Evolutionary conservation across 2,888 invertebrate genomes (phyloP).

Genomic region (Apoda limacodes): DNA sequence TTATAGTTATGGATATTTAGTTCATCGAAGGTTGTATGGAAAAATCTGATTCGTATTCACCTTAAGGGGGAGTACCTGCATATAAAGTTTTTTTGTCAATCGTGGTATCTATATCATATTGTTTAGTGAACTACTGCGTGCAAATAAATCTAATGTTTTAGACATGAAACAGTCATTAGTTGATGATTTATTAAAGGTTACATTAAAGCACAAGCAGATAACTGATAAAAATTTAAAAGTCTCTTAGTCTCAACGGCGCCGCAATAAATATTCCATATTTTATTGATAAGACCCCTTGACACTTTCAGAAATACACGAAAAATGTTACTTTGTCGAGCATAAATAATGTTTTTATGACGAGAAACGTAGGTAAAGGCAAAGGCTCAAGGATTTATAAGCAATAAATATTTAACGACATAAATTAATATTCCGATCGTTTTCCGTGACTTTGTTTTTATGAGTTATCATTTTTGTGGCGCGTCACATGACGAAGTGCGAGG

Average conservation of each 20-base stretch:
- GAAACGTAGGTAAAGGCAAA: slow-evolving; percentile 69
- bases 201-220: too few relatives aligned
- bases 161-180: too few relatives aligned
- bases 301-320: slow-evolving; percentile 64
- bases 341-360: slow-evolving; percentile 70
- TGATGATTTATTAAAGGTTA: too few relatives aligned
- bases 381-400: slow-evolving; percentile 69
- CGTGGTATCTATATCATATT: too few relatives aligned
- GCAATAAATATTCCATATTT: slow-evolving; percentile 59
- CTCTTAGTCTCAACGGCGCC: slow-evolving; percentile 45
- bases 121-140: too few relatives aligned
- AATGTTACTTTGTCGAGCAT: slow-evolving; percentile 67
- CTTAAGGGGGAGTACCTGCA: too few relatives aligned
- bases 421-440: slow-evolving; percentile 70
- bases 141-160: too few relatives aligned
- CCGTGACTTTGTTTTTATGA: slow-evolving; percentile 69
- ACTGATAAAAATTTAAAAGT: slow-evolving; percentile 6
- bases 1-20: too few relatives aligned
- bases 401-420: slow-evolving; percentile 70
- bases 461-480: slow-evolving; percentile 67
- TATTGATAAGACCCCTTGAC: slow-evolving; percentile 57
- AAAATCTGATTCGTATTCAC: too few relatives aligned
- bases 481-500: slow-evolving; percentile 34
- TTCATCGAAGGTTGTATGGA: too few relatives aligned
- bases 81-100: too few relatives aligned